Evolutionary conservation across 2,113 vertebrate species (phyloP).

Genomic region (Anseranas semipalmata): DNA sequence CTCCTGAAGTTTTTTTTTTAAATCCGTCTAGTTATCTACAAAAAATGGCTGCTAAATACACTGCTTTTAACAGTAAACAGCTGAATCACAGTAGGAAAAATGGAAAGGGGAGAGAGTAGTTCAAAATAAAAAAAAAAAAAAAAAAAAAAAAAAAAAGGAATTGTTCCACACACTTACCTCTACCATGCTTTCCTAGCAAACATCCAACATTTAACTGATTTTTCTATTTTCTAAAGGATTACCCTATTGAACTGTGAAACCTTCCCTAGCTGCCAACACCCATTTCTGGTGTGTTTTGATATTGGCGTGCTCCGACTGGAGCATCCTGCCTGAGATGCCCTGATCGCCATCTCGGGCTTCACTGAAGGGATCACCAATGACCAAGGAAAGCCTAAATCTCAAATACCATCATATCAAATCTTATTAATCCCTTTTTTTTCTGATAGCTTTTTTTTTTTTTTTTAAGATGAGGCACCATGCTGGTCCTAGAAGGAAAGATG

Average conservation of each 20-base stretch:
- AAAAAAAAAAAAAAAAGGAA: background rate
- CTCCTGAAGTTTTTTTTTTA: background rate
- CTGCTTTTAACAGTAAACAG: background rate
- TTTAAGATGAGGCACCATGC: background rate
- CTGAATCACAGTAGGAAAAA: background rate
- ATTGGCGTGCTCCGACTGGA: background rate
- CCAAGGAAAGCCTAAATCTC: background rate
- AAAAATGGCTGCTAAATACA: background rate
- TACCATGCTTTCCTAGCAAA: background rate
- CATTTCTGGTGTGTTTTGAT: no score
- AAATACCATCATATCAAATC: background rate
- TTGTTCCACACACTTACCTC: background rate
- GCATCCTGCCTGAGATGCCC: background rate
- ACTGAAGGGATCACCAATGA: accelerated
- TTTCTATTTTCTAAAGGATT: background rate
- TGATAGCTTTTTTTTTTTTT: background rate
- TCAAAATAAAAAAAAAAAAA: background rate
- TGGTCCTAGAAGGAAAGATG: background rate
- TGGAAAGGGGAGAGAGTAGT: background rate
- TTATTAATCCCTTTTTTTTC: background rate
- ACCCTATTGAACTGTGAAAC: background rate
- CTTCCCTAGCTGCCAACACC: background rate
- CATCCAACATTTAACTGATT: background rate
- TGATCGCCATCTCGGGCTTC: background rate
- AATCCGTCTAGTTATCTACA: background rate